Base-by-base conservation (phyloP, 2,888 invertebrate genomes). In the Pollenia angustigena region DNA sequence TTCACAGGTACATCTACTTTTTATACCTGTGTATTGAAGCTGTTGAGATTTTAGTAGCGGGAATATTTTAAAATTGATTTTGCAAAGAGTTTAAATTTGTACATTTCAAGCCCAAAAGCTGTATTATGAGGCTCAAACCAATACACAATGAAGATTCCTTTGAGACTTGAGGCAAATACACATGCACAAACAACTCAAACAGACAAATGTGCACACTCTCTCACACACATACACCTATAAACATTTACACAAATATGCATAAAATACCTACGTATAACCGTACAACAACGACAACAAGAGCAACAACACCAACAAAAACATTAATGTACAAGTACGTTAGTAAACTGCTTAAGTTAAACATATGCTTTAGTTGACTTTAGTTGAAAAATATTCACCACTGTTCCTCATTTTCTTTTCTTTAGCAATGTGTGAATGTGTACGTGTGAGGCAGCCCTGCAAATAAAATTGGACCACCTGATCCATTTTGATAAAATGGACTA, bases 151-250 rank as follows among this genome's bases (percentile, higher is more conserved):
- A 84, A 84, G 81, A 87, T 87, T 84, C 87, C 87, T 84, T 81
- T 84, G 87, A 87, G 84, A 87, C 84, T 87, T 89, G 90, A 90
- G 91, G 90, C 90, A 90, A 90, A 92, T 90, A 90, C 88, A 89
- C 85, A 89, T 54, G 12, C 16, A 85, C 48, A 85, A 60, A 69
- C 40, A 72, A 60, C 18, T 68, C 54, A 23, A 52, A 78, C 81
- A 75, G 68, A 86, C 56, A 81, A 62, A 83, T 40, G 50, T 46
- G 50, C 82, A 58, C 14, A 81, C 10, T 62, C 2, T 32, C 10
- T 46, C 23, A 52, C 14, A 52, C 56, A 72, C 54, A 66, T 16
- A 60, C 11, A 56, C 46, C 16, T 16, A 23, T 12, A 4, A 2
- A 16, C 18, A 16, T 32, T 1, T 1, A 32, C 66, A 71, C 54